Base-by-base conservation (phyloP, 1,140 invertebrate genomes). In the Dermatophagoides farinae region DNA sequence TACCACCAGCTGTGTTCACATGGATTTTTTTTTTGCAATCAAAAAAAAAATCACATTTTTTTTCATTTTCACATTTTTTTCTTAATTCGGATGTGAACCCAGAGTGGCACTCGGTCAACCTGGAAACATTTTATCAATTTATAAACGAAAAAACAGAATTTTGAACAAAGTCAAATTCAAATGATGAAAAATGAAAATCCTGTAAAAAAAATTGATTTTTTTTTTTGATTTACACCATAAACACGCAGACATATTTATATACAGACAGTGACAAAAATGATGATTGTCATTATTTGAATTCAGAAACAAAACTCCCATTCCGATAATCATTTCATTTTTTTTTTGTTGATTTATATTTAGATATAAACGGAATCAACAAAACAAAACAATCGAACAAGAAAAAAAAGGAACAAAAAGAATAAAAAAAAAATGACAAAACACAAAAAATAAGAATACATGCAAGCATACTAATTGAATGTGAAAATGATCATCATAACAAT, bases 1-100 rank as follows among this genome's bases (percentile, higher is more conserved):
- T 55, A 55, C 53, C 53, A 55, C 53, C 53, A 55, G 53, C 53
- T 55, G 53, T 55, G 53, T 55, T 55, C 53, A 55, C 38, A 55
- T 38, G n/a, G 12, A 52, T 5, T 40, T 18, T 40, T 55, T 38
- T 44, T 55, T 14, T 23, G 25, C 39, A 14, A 20, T 22, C 25
- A 54, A 8, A 9, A 8, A 54, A 18, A 10, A 20, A 51, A 18
- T 53, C 51, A 16, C 2, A 2, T 31, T 31, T 31, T 5, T 14
- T 22, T 53, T n/a, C 43, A 4, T 16, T 16, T 16, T 53, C 4
- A 4, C 5, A 9, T 2, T 22, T 20, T n/a, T 1, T 52, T 52
- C 6, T 41, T 2, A 23, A 25, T 12, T 14, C 25, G 25, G 53
- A 25, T 55, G 25, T 55, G 53, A 55, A 55, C 53, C 53, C 53